Percentiles rank a stretch among this genome's conserved stretches.
These are phyloP conservation scores for Pipistrellus pipistrellus DNA, from an alignment of 2,797 vertebrate genomes.

Conservation along the genomic window DNA sequence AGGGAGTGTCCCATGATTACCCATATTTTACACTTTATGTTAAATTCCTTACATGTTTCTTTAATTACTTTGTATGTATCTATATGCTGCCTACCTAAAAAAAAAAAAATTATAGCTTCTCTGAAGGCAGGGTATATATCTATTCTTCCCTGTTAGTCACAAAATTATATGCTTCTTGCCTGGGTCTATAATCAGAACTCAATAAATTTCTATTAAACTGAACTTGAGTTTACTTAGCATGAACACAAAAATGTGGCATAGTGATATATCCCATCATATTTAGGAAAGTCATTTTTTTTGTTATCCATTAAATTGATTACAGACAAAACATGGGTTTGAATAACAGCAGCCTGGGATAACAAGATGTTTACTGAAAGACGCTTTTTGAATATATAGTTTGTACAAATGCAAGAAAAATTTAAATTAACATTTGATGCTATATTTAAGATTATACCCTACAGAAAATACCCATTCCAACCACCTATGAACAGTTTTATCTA, in stretches of 20 bases:
- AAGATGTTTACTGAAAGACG: not conserved
- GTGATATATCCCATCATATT: not conserved
- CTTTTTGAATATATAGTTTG: not conserved
- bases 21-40: slow-evolving; percentile 10
- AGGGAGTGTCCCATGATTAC: not conserved
- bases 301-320: not conserved
- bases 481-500: not conserved
- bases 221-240: slow-evolving; percentile 1
- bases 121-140: too few relatives aligned
- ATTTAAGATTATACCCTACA: not conserved
- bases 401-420: slow-evolving; percentile 57
- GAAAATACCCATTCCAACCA: not conserved
- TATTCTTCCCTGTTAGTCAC: not conserved
- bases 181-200: slow-evolving; percentile 15
- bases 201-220: not conserved
- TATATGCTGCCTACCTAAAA: not conserved
- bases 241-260: not conserved
- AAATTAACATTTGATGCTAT: slow-evolving; percentile 33
- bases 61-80: not conserved
- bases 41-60: not conserved
- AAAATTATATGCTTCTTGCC: not conserved
- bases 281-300: slow-evolving; percentile 9
- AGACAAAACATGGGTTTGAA: not conserved
- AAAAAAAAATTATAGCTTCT: not conserved
- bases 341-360: not conserved